Percentiles rank a stretch among this genome's conserved stretches.
These are phyloP conservation scores for Sebastes fasciatus DNA, from an alignment of 2,113 vertebrate genomes.

Conservation along the genomic window DNA sequence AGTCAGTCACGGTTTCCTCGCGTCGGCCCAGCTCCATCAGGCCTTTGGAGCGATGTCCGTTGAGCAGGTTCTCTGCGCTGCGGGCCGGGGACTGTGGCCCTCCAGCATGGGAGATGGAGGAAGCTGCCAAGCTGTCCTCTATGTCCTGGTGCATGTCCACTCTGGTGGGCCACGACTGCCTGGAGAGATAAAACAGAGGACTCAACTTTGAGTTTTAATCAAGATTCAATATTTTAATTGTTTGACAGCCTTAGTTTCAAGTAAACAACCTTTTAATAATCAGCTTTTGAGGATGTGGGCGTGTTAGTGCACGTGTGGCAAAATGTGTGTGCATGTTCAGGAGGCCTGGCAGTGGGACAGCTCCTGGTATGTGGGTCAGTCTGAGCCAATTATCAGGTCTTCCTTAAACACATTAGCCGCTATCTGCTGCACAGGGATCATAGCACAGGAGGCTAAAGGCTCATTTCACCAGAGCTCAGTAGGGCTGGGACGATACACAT, in stretches of 20 bases:
- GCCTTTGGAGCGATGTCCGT: slow-evolving; percentile 92
- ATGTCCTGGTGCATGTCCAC: slow-evolving; percentile 96
- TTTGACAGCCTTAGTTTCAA: too few species aligned
- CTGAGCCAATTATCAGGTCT: slow-evolving; percentile 32
- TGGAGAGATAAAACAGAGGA: slow-evolving; percentile 48
- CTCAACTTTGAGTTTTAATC: not conserved
- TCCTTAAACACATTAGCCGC: slow-evolving; percentile 60
- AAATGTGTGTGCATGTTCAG: not conserved
- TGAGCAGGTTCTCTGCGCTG: slow-evolving; percentile 90
- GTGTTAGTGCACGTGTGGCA: too few species aligned
- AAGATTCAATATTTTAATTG: too few species aligned
- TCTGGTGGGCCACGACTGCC: slow-evolving; percentile 97
- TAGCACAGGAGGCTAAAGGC: not conserved
- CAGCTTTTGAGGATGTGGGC: too few species aligned
- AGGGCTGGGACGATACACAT: too few species aligned
- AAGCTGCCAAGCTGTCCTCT: slow-evolving; percentile 93
- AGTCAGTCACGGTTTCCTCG: slow-evolving; percentile 85
- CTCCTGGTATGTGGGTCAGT: slow-evolving; percentile 51
- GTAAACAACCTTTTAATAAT: too few species aligned
- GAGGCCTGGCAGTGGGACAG: slow-evolving; percentile 1
- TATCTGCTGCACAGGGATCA: not conserved
- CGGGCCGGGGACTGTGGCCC: slow-evolving; percentile 93
- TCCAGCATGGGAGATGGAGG: slow-evolving; percentile 90
- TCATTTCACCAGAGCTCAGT: not conserved
- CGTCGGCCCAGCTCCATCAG: slow-evolving; percentile 87